Base-by-base conservation (phyloP, 1,140 invertebrate genomes). In the Pogonognathellus flavescens region DNA sequence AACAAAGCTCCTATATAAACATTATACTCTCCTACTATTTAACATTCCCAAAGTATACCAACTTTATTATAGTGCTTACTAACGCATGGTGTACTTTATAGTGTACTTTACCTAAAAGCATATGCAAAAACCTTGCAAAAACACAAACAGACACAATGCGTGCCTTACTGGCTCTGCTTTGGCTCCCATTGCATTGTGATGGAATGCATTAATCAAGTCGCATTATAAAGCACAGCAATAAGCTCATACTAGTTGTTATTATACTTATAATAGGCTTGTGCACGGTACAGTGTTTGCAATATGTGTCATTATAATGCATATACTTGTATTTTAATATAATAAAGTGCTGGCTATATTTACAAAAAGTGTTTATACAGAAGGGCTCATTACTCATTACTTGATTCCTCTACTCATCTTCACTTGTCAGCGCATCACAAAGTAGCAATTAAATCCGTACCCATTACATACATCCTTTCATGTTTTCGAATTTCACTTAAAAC, bases 381-480 rank as follows among this genome's bases (percentile, higher is more conserved):
- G 70, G 25, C 70, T 76, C 70, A 76, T 76, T 50, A 76, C 41
- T 76, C 70, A 76, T 76, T 76, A 49, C n/a, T 76, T 76, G 31
- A 41, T 76, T 76, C 62, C 20, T n/a, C n/a, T n/a, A 76, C 70
- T 76, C 70, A 76, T 76, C 70, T 76, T 76, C 70, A 16, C 31
- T 76, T 76, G 70, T 76, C 70, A 76, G 41, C 70, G 70, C 31
- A 50, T 41, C 70, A 50, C 70, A 76, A n/a, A 76, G 31, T 76
- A 49, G 70, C 70, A 76, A 76, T 76, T 76, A 76, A 76, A 76
- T 76, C 70, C 70, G 70, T 76, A 31, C 70, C 41, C 70, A 76
- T 76, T 76, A 76, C 70, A 76, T 16, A 76, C 70, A 76, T 76
- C 31, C 70, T 76, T 66, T 66, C 62, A 66, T 66, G 25, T 31